A percentile compares a stretch with the other conserved stretches of the same genome.
phyloP scores from a whole-genome alignment of 2,113 vertebrate genomes.

The Pantherophis guttatus region DNA sequence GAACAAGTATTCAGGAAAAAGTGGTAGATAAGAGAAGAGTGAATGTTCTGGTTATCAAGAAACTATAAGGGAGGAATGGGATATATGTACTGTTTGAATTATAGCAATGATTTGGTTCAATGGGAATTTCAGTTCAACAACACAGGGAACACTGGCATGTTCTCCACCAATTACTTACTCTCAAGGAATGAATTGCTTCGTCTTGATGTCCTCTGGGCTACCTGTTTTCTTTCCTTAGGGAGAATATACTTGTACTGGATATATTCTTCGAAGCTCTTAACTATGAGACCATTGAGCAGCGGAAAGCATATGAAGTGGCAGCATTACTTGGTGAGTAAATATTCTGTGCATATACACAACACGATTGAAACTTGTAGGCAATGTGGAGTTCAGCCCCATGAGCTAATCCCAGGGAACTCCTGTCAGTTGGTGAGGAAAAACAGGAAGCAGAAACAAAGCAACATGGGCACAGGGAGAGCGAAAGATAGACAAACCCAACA shows the following conservation, averaged over 20 bases:
- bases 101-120: not conserved
- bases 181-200: not conserved
- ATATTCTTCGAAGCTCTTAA: slow-evolving; percentile 98
- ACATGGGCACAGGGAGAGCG: not conserved
- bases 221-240: slow-evolving; percentile 71
- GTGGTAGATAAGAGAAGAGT: not conserved
- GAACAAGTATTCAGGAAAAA: not conserved
- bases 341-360: not conserved
- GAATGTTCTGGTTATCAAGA: not conserved
- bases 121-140: not conserved
- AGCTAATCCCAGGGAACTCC: not conserved
- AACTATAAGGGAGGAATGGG: not conserved
- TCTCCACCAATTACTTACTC: not conserved
- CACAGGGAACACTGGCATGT: not conserved
- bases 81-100: not conserved
- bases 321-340: slow-evolving; percentile 87
- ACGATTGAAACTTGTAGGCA: not conserved
- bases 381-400: not conserved
- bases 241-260: slow-evolving; percentile 97
- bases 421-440: not conserved
- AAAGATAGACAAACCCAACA: not conserved
- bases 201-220: slow-evolving; percentile 19
- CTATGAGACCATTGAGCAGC: slow-evolving; percentile 98
- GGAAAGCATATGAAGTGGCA: slow-evolving; percentile 97
- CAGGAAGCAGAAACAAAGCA: not conserved